phyloP scores from a whole-genome alignment of 2,888 invertebrate genomes.

The Peribatodes rhomboidaria region DNA sequence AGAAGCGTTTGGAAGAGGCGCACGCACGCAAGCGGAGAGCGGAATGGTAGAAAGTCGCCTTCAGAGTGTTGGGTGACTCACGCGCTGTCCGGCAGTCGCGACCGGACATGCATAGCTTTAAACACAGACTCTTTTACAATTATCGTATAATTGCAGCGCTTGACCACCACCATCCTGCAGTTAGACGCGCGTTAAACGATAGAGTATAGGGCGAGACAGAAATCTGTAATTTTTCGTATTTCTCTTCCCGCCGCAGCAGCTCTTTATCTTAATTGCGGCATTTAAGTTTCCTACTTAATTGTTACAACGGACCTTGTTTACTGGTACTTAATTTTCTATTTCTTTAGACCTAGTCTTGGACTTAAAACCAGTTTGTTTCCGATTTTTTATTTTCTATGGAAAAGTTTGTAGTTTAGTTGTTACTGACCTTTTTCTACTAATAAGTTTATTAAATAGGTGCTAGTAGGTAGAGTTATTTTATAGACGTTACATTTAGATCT shows the following conservation, averaged over 20 bases:
- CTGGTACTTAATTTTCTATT: too few species aligned
- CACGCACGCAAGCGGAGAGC: constrained; percentile 65
- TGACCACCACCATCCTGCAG: constrained; percentile 59
- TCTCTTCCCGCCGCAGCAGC: constrained; percentile 39
- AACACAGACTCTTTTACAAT: constrained; percentile 67
- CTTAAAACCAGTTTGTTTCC: too few species aligned
- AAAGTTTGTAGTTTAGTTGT: too few species aligned
- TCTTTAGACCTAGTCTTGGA: too few species aligned
- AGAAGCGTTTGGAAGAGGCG: constrained; percentile 66
- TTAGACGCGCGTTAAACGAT: constrained; percentile 48
- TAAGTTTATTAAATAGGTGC: background rate
- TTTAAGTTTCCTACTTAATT: constrained; percentile 32
- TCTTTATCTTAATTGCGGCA: constrained; percentile 33
- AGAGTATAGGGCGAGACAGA: constrained; percentile 50
- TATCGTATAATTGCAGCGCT: constrained; percentile 66
- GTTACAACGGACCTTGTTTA: background rate
- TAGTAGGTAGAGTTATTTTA: background rate
- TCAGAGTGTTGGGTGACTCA: constrained; percentile 68
- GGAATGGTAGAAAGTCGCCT: constrained; percentile 74
- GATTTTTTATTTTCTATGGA: too few species aligned
- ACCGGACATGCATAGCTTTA: constrained; percentile 59
- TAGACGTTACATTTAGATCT: constrained; percentile 23
- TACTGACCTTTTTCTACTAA: too few species aligned
- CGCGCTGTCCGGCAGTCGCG: constrained; percentile 54
- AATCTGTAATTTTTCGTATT: constrained; percentile 45